These are phyloP conservation scores for Cyclophora punctaria DNA, from an alignment of 2,888 invertebrate species.

Conservation along the genomic window DNA sequence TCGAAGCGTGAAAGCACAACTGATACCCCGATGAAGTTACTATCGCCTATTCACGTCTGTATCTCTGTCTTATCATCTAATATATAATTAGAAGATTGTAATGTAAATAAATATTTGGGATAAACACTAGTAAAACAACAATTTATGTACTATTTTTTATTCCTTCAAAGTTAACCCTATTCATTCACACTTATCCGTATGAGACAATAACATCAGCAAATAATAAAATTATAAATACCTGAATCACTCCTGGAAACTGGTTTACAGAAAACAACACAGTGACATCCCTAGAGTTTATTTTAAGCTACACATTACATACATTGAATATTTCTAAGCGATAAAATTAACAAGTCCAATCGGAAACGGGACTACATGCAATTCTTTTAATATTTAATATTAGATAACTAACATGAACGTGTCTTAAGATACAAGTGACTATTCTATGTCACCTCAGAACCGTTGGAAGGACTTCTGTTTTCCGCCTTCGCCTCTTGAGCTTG, in stretches of 20 bases:
- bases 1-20: too few species aligned
- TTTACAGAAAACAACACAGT: slow-evolving; percentile 49
- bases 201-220: slow-evolving; percentile 50
- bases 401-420: slow-evolving; percentile 28
- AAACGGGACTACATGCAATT: slow-evolving; percentile 55
- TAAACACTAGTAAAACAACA: slow-evolving; percentile 13
- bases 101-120: too few species aligned
- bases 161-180: slow-evolving; percentile 43
- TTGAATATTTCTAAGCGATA: slow-evolving; percentile 46
- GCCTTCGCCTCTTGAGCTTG: slow-evolving; percentile 32
- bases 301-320: slow-evolving; percentile 51
- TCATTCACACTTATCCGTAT: slow-evolving; percentile 50
- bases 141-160: slow-evolving; percentile 27
- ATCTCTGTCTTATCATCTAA: too few species aligned
- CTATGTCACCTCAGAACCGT: slow-evolving; percentile 67
- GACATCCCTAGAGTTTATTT: slow-evolving; percentile 51
- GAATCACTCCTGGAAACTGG: slow-evolving; percentile 66
- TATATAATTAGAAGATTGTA: too few species aligned
- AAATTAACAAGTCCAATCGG: slow-evolving; percentile 44
- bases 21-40: too few species aligned
- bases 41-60: too few species aligned
- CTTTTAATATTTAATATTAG: slow-evolving; percentile 24
- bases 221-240: slow-evolving; percentile 68
- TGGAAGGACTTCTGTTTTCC: slow-evolving; percentile 26
- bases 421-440: slow-evolving; percentile 46